Conservation (phyloP, 2,888 invertebrate species). For the Dolichopus griseipennis region DNA sequence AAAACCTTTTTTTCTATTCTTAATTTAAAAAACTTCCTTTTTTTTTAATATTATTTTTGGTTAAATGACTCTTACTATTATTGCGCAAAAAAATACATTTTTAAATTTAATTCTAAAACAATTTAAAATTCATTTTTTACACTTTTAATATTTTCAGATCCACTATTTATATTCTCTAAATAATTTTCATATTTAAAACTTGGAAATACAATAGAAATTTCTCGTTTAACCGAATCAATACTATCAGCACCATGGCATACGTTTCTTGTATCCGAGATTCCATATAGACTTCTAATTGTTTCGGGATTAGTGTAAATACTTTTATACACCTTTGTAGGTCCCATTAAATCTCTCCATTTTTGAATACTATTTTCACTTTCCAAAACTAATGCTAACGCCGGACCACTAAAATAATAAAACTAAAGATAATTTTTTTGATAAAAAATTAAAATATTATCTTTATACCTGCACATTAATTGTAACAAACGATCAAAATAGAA, state of each 20-base stretch:
- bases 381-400: constrained; percentile 70
- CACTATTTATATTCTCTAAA: neutral
- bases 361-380: constrained; percentile 65
- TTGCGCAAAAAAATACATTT: too few relatives aligned
- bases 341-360: constrained; percentile 76
- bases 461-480: constrained; percentile 74
- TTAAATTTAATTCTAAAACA: too few relatives aligned
- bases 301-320: constrained; percentile 69
- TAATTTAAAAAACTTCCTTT: too few relatives aligned
- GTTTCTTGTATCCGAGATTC: constrained; percentile 89
- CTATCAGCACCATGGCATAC: constrained; percentile 88
- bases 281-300: constrained; percentile 73
- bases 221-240: constrained; percentile 58
- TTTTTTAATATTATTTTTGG: too few relatives aligned
- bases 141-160: too few relatives aligned
- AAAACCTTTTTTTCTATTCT: too few relatives aligned
- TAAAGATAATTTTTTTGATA: neutral
- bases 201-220: constrained; percentile 78
- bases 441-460: constrained; percentile 12
- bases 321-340: constrained; percentile 81
- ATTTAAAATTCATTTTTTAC: too few relatives aligned
- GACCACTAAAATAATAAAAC: constrained; percentile 54
- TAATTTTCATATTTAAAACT: constrained; percentile 48
- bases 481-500: constrained; percentile 76
- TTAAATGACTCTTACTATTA: too few relatives aligned